Percentiles rank a stretch among this genome's conserved stretches.
These are phyloP conservation scores for Ceyx margarethae DNA, from an alignment of 2,113 vertebrate genomes.

Conservation along the genomic window DNA sequence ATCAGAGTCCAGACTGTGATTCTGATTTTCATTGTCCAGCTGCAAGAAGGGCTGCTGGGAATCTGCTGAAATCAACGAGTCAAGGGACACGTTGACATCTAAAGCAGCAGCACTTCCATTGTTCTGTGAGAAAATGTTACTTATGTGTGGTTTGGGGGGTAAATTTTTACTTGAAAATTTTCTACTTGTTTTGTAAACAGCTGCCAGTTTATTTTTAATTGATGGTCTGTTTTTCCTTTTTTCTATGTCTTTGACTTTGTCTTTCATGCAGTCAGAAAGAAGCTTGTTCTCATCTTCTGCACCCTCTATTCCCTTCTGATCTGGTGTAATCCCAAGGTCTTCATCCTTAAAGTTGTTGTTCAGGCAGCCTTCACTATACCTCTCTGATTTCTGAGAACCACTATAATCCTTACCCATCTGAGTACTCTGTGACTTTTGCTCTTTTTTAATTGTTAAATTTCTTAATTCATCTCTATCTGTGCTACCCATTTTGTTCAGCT, in stretches of 20 bases:
- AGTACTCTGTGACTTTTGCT: neutral
- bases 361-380: neutral
- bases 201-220: conserved; percentile 64
- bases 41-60: neutral
- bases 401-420: neutral
- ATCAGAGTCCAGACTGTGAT: neutral
- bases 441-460: neutral
- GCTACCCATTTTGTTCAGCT: neutral
- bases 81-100: neutral
- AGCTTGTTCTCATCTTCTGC: conserved; percentile 38
- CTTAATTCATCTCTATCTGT: neutral
- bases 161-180: conserved; percentile 72
- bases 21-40: conserved; percentile 9
- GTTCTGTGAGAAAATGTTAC: conserved; percentile 71
- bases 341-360: neutral
- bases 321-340: neutral
- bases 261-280: neutral
- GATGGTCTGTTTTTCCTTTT: conserved; percentile 67
- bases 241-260: conserved; percentile 62
- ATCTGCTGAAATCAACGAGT: neutral
- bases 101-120: neutral
- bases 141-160: conserved; percentile 66
- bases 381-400: neutral
- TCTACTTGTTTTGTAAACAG: conserved; percentile 66
- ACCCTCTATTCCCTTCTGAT: neutral